phyloP scores from a whole-genome alignment of 2,888 invertebrate genomes.

The Cerastoderma edule region DNA sequence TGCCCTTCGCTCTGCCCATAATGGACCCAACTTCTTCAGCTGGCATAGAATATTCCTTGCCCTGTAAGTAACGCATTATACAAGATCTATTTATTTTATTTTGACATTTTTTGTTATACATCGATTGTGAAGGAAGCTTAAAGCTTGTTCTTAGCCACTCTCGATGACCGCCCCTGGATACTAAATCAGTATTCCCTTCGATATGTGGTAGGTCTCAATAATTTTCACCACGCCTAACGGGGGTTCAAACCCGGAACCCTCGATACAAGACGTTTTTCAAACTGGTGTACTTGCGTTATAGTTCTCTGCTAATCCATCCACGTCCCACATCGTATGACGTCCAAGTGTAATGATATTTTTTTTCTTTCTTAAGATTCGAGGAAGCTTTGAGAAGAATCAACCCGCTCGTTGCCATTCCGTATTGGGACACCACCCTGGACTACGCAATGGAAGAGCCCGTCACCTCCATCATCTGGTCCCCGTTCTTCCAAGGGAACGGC shows the following conservation, averaged over 20 bases:
- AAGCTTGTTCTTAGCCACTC: no score
- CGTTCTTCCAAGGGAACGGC: slow-evolving; percentile 69
- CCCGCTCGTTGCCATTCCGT: slow-evolving; percentile 68
- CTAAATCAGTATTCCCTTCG: no score
- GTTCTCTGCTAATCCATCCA: neutral
- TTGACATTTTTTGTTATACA: no score
- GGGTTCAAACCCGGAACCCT: no score
- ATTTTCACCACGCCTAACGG: no score
- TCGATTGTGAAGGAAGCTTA: no score
- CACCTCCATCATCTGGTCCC: slow-evolving; percentile 68
- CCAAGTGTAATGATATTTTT: neutral
- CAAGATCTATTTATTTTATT: no score
- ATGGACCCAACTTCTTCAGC: slow-evolving; percentile 71
- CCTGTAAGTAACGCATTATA: slow-evolving; percentile 63
- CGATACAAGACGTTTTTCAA: neutral
- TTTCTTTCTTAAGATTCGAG: no score
- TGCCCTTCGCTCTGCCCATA: slow-evolving; percentile 62
- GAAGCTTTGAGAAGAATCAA: slow-evolving; percentile 70
- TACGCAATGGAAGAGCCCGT: slow-evolving; percentile 62
- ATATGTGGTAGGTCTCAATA: no score
- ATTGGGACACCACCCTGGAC: slow-evolving; percentile 73
- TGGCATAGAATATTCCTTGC: slow-evolving; percentile 73
- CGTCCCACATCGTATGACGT: neutral
- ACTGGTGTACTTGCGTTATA: neutral
- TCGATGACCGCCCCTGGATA: no score